Evolutionary conservation across 2,113 vertebrate species (phyloP).

Genomic region (Mesoclemmys tuberculata): DNA sequence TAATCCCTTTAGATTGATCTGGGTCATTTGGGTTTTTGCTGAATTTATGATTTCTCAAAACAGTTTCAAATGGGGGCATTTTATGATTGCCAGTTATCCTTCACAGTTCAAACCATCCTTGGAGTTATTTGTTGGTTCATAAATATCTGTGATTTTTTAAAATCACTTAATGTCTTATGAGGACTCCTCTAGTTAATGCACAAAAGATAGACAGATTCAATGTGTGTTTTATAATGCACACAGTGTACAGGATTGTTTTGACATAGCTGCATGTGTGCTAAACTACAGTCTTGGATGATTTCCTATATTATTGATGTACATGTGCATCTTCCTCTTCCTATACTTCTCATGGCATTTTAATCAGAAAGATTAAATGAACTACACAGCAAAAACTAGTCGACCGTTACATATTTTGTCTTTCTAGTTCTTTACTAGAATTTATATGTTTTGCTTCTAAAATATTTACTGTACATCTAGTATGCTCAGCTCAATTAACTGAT

Average conservation of each 20-base stretch:
- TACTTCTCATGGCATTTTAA: slow-evolving; percentile 29
- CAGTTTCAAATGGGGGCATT: slow-evolving; percentile 26
- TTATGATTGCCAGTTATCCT: not conserved
- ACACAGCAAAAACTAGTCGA: not conserved
- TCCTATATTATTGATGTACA: not conserved
- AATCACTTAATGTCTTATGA: slow-evolving; percentile 3
- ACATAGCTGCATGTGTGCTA: not conserved
- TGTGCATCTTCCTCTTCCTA: not conserved
- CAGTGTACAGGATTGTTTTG: not conserved
- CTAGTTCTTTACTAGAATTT: not conserved
- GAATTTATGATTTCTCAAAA: not conserved
- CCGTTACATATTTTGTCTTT: not conserved
- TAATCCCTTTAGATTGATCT: slow-evolving; percentile 20
- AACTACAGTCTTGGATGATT: not conserved
- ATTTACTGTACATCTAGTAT: not conserved
- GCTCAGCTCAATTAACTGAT: slow-evolving; percentile 48
- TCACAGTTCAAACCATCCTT: not conserved
- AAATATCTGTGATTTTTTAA: slow-evolving; percentile 39
- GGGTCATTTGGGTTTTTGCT: slow-evolving; percentile 31
- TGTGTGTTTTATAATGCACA: not conserved
- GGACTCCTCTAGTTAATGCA: not conserved
- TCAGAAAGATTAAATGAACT: not conserved
- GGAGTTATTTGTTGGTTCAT: slow-evolving; percentile 13
- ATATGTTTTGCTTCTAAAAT: slow-evolving; percentile 39
- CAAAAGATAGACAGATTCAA: not conserved